Conservation (phyloP, 1,140 invertebrate species). For the Hirudo medicinalis region DNA sequence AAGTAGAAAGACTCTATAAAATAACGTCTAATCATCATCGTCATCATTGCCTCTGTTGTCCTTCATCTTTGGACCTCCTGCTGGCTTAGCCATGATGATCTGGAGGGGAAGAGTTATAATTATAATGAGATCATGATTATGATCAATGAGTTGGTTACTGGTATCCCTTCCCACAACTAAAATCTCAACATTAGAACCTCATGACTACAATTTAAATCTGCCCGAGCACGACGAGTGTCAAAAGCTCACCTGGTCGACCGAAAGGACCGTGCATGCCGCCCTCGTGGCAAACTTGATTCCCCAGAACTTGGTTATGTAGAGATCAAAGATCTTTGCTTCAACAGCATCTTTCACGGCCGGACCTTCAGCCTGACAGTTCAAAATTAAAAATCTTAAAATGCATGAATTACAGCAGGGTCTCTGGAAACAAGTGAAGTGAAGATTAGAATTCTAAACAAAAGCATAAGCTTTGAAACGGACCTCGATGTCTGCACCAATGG, state of each 20-base stretch:
- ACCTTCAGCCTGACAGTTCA: constrained; percentile 37
- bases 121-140: background rate
- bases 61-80: constrained; percentile 79
- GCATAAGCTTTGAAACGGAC: constrained; percentile 36
- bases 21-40: background rate
- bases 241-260: constrained; percentile 61
- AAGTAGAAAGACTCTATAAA: background rate
- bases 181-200: background rate
- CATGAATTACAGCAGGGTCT: background rate
- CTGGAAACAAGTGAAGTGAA: background rate
- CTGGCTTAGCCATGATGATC: constrained; percentile 95
- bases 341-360: constrained; percentile 58
- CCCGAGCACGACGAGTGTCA: background rate
- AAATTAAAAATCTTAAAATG: no score
- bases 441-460: background rate
- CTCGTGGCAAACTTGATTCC: constrained; percentile 85
- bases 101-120: constrained; percentile 41
- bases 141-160: background rate
- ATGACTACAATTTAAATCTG: no score
- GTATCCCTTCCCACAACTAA: background rate
- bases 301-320: constrained; percentile 78
- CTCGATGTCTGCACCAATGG: constrained; percentile 75
- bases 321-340: constrained; percentile 46
- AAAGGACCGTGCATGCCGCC: constrained; percentile 80
- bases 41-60: constrained; percentile 45